Conservation (phyloP, 2,888 invertebrate genomes). For the Mesoligia furuncula region DNA sequence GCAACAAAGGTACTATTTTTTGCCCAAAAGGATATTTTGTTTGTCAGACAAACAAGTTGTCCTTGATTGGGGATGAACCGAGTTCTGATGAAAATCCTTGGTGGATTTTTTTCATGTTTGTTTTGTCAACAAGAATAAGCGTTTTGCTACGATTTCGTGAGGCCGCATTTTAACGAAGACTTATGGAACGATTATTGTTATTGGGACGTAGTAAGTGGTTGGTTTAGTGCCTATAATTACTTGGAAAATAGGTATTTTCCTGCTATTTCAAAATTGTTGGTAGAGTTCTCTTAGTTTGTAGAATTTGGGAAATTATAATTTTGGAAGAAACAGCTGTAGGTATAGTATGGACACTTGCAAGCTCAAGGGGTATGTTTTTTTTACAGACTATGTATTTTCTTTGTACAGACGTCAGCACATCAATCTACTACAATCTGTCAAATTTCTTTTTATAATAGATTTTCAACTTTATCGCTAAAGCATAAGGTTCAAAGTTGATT, state of each 20-base stretch:
- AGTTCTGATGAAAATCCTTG: slow-evolving; percentile 43
- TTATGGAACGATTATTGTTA: slow-evolving; percentile 56
- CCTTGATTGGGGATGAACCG: slow-evolving; percentile 53
- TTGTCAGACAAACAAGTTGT: slow-evolving; percentile 58
- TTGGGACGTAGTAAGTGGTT: slow-evolving; percentile 21
- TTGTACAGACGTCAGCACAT: too few species aligned
- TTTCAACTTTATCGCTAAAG: too few species aligned
- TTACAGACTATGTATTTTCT: too few species aligned
- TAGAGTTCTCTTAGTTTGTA: background rate
- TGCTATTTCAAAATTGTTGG: background rate
- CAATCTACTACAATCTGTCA: too few species aligned
- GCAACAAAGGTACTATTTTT: slow-evolving; percentile 26
- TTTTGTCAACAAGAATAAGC: slow-evolving; percentile 66
- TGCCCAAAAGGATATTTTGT: slow-evolving; percentile 50
- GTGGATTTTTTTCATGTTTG: slow-evolving; percentile 56
- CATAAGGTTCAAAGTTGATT: too few species aligned
- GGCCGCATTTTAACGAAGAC: slow-evolving; percentile 77
- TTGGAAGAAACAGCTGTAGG: background rate
- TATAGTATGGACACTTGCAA: background rate
- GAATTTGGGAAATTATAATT: background rate
- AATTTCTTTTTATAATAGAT: too few species aligned
- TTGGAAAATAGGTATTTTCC: background rate
- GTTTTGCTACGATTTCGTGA: slow-evolving; percentile 69
- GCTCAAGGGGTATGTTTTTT: background rate
- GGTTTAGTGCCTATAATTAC: slow-evolving; percentile 6